Evolutionary conservation across 2,113 vertebrate species (phyloP), one percentile per base, ranked within the genome.

Genomic region (Otis tarda): DNA sequence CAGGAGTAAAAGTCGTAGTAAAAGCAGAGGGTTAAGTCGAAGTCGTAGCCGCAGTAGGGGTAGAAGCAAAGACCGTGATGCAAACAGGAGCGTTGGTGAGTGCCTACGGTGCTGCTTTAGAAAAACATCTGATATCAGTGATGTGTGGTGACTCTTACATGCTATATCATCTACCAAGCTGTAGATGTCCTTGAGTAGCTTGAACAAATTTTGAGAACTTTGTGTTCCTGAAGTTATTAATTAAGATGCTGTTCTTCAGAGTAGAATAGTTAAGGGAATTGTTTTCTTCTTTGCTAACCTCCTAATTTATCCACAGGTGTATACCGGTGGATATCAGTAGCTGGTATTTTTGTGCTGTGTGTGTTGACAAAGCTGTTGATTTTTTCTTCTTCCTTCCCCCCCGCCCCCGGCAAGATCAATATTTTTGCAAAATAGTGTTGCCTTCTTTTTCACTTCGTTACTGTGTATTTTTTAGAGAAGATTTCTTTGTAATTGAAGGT

Each of bases 1-100:
- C 69, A 98, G 99, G 93, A 98, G 99, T 52, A 98, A 99, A 5
- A 99, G 99, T 90, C 98, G 99, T 31, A 98, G 98, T 93, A 98
- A 98, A 25, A 98, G 98, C 96, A 86, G 98, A 96, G 99, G 98
- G 71, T 43, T 96, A 92, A 99, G 98, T 93, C 98, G 97, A 45
- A 99, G 97, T 41, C 97, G 98, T 79, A 99, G 98, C 91, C 98
- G 98, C 61, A 98, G 98, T 31, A 12, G 96, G 87, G 99, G 98
- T 87, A 98, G 97, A 95, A 99, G 91, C 96, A 98, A 98, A 81
- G 98, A 98, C 89, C 97, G 94, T 0, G 98, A 98, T 14, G 47
- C 95, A 28, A 97, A 39, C 83, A 96, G 98, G 50, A 98, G 80
- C 7, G 86, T 63, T 67, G 98, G 98, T 98, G 92, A 96, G 98